These are phyloP conservation scores for Caenorhabditis parvicauda DNA, from an alignment of 2,888 invertebrate genomes.

Conservation along the genomic window DNA sequence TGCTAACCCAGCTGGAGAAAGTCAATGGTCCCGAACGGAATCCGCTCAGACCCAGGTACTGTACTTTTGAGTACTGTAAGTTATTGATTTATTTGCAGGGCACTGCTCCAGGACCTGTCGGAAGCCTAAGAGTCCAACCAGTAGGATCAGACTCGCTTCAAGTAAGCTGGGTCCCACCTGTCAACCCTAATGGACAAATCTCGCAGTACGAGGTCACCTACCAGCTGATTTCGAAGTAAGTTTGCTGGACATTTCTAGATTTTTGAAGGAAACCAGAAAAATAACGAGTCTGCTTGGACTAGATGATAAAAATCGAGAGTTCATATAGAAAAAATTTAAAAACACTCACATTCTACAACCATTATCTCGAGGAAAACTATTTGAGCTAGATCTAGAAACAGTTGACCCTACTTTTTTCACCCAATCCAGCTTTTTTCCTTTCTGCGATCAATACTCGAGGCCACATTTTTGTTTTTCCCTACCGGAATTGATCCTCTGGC, in stretches of 20 bases:
- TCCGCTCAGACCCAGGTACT: conserved; percentile 49
- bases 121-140: conserved; percentile 52
- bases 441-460: too few species aligned
- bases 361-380: too few species aligned
- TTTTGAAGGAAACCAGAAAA: background rate
- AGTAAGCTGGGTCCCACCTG: conserved; percentile 57
- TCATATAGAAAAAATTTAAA: too few species aligned
- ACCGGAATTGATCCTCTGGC: too few species aligned
- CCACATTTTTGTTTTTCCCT: too few species aligned
- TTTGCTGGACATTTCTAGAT: too few species aligned
- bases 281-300: background rate
- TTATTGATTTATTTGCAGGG: too few species aligned
- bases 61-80: background rate
- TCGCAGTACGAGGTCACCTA: conserved; percentile 62
- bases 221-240: conserved; percentile 53
- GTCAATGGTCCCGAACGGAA: conserved; percentile 55
- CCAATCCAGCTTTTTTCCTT: too few species aligned
- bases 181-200: conserved; percentile 59
- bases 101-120: conserved; percentile 58
- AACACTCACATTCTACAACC: too few species aligned
- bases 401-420: too few species aligned
- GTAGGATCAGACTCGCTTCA: conserved; percentile 55
- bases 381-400: too few species aligned
- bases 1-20: conserved; percentile 58
- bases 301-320: too few species aligned